phyloP scores from a whole-genome alignment of 1,140 invertebrate genomes.

The Piezodorus guildinii region DNA sequence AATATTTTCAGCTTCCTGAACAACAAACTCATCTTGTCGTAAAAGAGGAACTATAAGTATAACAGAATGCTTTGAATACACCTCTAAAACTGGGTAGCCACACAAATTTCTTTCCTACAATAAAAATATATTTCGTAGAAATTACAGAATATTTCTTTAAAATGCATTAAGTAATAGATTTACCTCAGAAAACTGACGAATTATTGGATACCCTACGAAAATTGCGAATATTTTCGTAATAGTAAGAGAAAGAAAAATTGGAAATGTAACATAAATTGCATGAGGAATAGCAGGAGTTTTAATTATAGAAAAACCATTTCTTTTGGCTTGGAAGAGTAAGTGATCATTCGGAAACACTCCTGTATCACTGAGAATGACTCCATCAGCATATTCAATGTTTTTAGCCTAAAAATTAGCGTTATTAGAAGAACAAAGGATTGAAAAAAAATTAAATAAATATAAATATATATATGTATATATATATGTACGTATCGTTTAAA shows the following conservation, averaged over 20 bases:
- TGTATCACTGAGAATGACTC: conserved; percentile 18
- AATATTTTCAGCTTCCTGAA: conserved; percentile 17
- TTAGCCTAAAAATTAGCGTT: conserved; percentile 14
- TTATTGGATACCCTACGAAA: conserved; percentile 14
- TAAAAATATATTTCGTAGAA: not conserved
- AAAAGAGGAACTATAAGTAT: conserved; percentile 19
- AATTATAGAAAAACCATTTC: conserved; percentile 5
- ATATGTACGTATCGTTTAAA: no score
- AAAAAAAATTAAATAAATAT: not conserved
- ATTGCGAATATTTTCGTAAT: conserved; percentile 15
- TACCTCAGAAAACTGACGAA: conserved; percentile 19
- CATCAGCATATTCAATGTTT: conserved; percentile 20
- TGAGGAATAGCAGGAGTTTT: conserved; percentile 19
- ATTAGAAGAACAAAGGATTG: no score
- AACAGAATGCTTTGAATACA: conserved; percentile 11
- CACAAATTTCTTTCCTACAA: conserved; percentile 21
- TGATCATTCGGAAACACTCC: not conserved
- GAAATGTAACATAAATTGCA: conserved; percentile 18
- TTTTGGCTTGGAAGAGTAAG: not conserved
- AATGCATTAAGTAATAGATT: not conserved
- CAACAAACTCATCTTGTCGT: conserved; percentile 23
- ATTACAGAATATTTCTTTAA: not conserved
- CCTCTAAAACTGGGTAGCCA: conserved; percentile 22
- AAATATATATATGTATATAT: no score
- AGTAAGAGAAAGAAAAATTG: conserved; percentile 12